Conservation (phyloP, 2,888 invertebrate genomes). For the Trisateles emortualis region DNA sequence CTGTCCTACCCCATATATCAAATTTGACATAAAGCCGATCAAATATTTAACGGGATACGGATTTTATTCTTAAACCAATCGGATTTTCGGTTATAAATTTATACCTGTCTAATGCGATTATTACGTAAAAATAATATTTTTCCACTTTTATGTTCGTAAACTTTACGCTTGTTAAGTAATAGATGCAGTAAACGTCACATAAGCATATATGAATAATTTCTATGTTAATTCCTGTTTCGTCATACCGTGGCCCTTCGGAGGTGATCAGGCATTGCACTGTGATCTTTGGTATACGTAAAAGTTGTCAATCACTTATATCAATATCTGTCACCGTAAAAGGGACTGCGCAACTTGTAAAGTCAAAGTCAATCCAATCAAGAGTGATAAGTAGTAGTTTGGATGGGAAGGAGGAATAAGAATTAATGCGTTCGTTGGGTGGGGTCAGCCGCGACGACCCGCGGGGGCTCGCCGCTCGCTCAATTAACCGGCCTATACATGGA, state of each 20-base stretch:
- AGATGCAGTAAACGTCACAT: conserved; percentile 46
- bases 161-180: conserved; percentile 49
- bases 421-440: conserved; percentile 46
- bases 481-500: conserved; percentile 64
- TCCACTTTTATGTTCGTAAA: conserved; percentile 50
- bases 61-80: conserved; percentile 63
- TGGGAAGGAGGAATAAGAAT: conserved; percentile 32
- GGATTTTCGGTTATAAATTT: conserved; percentile 69
- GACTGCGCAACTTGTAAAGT: conserved; percentile 36
- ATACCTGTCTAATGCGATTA: conserved; percentile 68
- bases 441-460: conserved; percentile 61
- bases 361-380: conserved; percentile 57
- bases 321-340: conserved; percentile 27
- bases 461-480: conserved; percentile 57
- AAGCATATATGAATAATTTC: conserved; percentile 40
- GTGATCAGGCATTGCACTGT: conserved; percentile 21
- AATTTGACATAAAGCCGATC: conserved; percentile 82
- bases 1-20: conserved; percentile 66
- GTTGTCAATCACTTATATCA: conserved; percentile 45
- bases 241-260: conserved; percentile 31
- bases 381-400: conserved; percentile 39
- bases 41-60: conserved; percentile 80
- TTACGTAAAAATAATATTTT: conserved; percentile 65
- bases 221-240: conserved; percentile 42
- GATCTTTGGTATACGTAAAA: conserved; percentile 36